Conservation (phyloP, 2,888 invertebrate species). For the Monochamus alternatus region DNA sequence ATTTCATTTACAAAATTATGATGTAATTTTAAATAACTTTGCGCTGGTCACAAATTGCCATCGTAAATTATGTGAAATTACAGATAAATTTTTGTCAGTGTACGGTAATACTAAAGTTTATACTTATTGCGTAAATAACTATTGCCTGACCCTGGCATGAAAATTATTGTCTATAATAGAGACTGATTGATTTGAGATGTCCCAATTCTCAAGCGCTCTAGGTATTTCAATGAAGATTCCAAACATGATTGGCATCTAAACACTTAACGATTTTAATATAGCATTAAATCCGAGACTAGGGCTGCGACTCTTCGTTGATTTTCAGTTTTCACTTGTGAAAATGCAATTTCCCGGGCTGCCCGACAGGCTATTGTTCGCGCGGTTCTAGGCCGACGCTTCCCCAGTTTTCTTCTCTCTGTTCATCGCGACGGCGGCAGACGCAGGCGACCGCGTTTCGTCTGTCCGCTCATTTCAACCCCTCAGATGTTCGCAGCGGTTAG, state of each 20-base stretch:
- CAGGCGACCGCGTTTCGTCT: constrained; percentile 46
- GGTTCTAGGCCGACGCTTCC: constrained; percentile 6
- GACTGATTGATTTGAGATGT: no score
- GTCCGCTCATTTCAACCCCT: constrained; percentile 38
- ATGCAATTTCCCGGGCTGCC: constrained; percentile 62
- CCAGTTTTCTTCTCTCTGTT: constrained; percentile 48
- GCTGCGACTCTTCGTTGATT: constrained; percentile 38
- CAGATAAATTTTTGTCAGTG: no score
- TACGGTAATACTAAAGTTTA: no score
- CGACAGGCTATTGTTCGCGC: constrained; percentile 45
- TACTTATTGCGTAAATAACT: no score
- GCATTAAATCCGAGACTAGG: not conserved
- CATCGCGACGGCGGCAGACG: constrained; percentile 35
- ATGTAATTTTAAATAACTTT: no score
- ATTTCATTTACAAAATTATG: no score
- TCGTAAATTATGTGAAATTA: no score
- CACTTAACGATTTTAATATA: constrained; percentile 3
- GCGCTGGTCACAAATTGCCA: no score
- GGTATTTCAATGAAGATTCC: no score
- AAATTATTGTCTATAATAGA: no score
- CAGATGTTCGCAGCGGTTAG: constrained; percentile 49
- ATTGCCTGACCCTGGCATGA: no score
- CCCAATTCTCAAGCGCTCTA: no score
- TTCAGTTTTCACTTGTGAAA: constrained; percentile 56
- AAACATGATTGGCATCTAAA: not conserved